A percentile compares a stretch with the other conserved stretches of the same genome.
These are phyloP conservation scores for Stegana nigrithorax DNA, from an alignment of 2,888 invertebrate species.

Conservation along the genomic window DNA sequence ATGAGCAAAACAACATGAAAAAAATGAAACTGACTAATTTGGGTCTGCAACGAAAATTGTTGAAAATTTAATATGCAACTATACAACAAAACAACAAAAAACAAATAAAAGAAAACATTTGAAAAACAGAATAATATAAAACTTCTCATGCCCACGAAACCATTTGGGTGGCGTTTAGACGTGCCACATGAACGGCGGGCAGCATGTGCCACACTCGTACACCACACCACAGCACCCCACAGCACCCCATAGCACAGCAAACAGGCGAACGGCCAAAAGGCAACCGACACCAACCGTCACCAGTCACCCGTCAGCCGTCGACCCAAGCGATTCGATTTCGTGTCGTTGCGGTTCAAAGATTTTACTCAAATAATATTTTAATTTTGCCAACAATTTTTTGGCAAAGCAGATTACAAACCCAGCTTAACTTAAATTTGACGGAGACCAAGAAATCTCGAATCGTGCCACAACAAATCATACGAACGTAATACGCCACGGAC, in stretches of 20 bases:
- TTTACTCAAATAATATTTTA: constrained; percentile 18
- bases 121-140: background rate
- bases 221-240: background rate
- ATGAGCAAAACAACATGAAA: background rate
- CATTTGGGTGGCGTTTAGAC: constrained; percentile 15
- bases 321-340: no score
- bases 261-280: background rate
- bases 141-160: constrained; percentile 8
- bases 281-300: no score
- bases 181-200: constrained; percentile 11
- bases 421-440: background rate
- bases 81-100: constrained; percentile 1
- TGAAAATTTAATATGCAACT: constrained; percentile 2
- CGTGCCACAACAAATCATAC: constrained; percentile 16
- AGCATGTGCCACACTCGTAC: constrained; percentile 1
- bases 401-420: constrained; percentile 11
- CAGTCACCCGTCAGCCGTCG: no score
- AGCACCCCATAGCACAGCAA: background rate
- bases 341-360: constrained; percentile 10
- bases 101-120: background rate
- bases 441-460: constrained; percentile 3
- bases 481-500: constrained; percentile 9
- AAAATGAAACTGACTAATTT: constrained; percentile 19
- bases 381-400: constrained; percentile 16
- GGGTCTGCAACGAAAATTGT: constrained; percentile 15